Base-by-base conservation (phyloP, 2,113 vertebrate species). In the Datnioides undecimradiatus region DNA sequence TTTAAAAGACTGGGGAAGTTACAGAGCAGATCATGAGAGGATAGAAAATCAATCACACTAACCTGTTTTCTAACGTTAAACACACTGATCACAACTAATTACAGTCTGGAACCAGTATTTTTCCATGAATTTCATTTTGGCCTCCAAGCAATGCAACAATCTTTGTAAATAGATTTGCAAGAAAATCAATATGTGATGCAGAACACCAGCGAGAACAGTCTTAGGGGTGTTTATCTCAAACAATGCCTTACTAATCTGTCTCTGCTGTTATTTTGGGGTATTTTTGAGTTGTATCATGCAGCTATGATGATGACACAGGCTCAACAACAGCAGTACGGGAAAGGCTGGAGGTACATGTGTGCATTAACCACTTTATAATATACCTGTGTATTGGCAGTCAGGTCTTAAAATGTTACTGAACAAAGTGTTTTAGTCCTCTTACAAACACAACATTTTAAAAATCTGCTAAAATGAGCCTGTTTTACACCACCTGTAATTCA, bases 111-210 rank as follows among this genome's bases (percentile, higher is more conserved):
- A 38, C 57, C 14, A 36, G 45, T 66, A 58, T 80, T 76, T 55
- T 69, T 48, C 33, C 19, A 52, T 40, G 27, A 63, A 49, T 70
- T 66, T 82, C 5, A 60, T 69, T 87, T 77, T 38, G 8, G 33
- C 45, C 46, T 74, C 59, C 51, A 46, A 82, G 76, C 69, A 74
- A 57, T 62, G 63, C 62, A 63, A 46, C 66, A 70, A 38, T 79
- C 59, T 75, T 38, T 63, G 58, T 72, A 75, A 86, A 87, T 82
- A 31, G 43, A 74, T 76, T 31, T 63, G 58, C 81, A 40, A 79
- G 71, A 59, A 88, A 85, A 90, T 88, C 63, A 84, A 82, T 82
- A 76, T 29, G 12, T 69, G 51, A 62, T 64, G 21, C 49, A 87
- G 34, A 76, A 59, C 31, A 70, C 17, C 43, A 41, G 34, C 21